Conservation (phyloP, 2,113 vertebrate species). For the Dipodomys spectabilis region DNA sequence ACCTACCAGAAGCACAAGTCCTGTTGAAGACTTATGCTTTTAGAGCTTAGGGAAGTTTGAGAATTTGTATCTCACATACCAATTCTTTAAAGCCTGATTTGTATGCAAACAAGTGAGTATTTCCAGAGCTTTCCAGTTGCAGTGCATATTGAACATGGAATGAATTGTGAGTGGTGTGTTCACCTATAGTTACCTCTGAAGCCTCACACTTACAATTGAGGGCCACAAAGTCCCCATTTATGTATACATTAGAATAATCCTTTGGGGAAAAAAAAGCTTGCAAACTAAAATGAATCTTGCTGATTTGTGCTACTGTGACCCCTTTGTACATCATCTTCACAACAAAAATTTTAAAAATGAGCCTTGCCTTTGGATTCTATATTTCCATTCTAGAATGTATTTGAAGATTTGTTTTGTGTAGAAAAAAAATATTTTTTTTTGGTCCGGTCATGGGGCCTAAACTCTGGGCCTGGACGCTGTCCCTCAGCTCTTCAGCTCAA, state of each 20-base stretch:
- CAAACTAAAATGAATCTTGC: not conserved
- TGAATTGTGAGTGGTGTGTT: not conserved
- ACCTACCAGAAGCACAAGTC: constrained; percentile 15
- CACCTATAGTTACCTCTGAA: not conserved
- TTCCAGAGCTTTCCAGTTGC: not conserved
- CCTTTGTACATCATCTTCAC: no score
- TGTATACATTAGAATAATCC: not conserved
- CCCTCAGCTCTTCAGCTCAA: no score
- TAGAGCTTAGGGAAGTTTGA: constrained; percentile 32
- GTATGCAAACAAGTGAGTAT: not conserved
- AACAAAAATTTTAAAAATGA: not conserved
- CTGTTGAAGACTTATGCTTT: constrained; percentile 36
- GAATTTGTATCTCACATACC: not conserved
- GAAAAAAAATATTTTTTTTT: not conserved
- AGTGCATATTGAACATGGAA: not conserved
- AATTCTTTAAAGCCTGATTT: constrained; percentile 28
- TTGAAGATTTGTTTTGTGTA: constrained; percentile 19
- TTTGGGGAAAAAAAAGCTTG: not conserved
- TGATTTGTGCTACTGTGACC: no score
- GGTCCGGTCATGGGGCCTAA: not conserved
- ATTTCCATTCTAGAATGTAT: not conserved
- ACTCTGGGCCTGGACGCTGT: no score
- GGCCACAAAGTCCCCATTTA: not conserved
- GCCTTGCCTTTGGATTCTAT: constrained; percentile 33
- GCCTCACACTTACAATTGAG: not conserved